Percentiles rank a stretch among this genome's conserved stretches.
Conservation (phyloP, 2,888 invertebrate species). For the Ormyrus pomaceus region DNA sequence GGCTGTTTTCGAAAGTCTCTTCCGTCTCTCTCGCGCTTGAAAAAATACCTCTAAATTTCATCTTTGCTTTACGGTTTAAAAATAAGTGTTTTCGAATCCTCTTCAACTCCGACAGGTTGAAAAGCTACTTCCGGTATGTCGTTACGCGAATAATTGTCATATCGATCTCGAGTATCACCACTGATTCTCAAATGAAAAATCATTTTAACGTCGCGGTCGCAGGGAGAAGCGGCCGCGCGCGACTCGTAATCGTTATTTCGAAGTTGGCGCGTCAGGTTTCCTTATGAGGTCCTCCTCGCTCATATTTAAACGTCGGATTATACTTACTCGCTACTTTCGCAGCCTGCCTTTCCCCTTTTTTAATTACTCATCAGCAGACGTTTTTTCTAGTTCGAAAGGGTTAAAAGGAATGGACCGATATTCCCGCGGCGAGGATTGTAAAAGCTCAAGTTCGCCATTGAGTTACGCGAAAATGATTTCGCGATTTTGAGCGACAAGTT, state of each 20-base stretch:
- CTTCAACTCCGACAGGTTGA: background rate
- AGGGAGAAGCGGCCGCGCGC: background rate
- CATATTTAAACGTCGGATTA: no score
- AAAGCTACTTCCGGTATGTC: background rate
- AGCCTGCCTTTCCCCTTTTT: background rate
- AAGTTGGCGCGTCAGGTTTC: no score
- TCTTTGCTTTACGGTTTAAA: background rate
- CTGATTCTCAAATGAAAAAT: no score
- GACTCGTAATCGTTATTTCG: background rate
- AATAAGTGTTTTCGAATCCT: constrained; percentile 9
- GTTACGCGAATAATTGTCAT: no score
- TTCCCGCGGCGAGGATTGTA: background rate
- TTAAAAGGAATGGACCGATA: no score
- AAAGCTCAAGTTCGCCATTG: constrained; percentile 26
- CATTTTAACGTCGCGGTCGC: background rate
- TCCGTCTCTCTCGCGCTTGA: background rate
- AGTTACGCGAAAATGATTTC: background rate
- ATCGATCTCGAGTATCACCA: no score
- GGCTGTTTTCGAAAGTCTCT: background rate
- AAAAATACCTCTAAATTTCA: no score
- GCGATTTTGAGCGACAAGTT: constrained; percentile 3
- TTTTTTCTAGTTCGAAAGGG: background rate
- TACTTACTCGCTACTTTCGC: no score
- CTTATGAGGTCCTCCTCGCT: background rate
- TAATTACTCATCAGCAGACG: background rate